Evolutionary conservation across 2,113 vertebrate genomes (phyloP).

Genomic region (Lophura nycthemera): DNA sequence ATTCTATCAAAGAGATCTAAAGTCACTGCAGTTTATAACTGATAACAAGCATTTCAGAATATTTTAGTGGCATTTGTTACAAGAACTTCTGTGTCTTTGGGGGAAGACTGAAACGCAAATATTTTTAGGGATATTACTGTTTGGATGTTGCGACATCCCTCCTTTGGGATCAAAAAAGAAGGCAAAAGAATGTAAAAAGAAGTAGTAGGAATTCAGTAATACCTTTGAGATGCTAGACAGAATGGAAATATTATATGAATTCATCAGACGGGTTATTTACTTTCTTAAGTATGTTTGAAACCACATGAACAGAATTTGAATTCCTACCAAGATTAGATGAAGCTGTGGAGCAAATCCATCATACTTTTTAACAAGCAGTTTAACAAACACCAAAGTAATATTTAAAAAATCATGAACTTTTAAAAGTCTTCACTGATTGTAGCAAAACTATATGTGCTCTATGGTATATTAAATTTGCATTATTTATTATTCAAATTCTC

Average conservation of each 20-base stretch:
- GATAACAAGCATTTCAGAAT: neutral
- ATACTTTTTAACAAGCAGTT: neutral
- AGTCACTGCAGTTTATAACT: neutral
- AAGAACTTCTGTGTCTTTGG: neutral
- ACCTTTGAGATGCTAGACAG: neutral
- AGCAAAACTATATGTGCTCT: slow-evolving; percentile 1
- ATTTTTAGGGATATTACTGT: neutral
- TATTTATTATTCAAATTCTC: slow-evolving; percentile 57
- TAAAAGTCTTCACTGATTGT: slow-evolving; percentile 17
- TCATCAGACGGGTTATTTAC: neutral
- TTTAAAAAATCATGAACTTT: slow-evolving; percentile 54
- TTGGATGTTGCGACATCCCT: neutral
- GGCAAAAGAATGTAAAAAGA: neutral
- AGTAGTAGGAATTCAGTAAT: neutral
- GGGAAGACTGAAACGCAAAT: neutral
- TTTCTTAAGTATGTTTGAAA: neutral
- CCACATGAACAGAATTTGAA: neutral
- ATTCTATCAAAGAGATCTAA: neutral
- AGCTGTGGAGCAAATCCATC: neutral
- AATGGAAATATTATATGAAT: neutral
- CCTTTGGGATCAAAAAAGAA: neutral
- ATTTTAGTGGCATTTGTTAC: slow-evolving; percentile 8
- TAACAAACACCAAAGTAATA: slow-evolving; percentile 16
- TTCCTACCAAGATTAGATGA: neutral
- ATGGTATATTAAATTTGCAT: slow-evolving; percentile 64